phyloP scores from a whole-genome alignment of 1,140 invertebrate genomes.

The Euwallacea fornicatus region DNA sequence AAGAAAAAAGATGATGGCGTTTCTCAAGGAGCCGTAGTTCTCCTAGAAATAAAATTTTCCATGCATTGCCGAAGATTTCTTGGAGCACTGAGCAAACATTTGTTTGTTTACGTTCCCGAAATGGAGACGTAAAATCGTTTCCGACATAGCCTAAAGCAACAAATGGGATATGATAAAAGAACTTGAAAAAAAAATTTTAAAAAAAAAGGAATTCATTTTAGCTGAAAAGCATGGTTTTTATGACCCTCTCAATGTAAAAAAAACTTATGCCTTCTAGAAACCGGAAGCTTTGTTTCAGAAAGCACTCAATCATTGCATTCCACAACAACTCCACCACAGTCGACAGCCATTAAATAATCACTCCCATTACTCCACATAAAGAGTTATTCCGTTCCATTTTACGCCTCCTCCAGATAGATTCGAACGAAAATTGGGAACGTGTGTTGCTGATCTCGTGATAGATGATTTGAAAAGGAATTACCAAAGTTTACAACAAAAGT shows the following conservation, averaged over 20 bases:
- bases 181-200: slow-evolving; percentile 1
- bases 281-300: slow-evolving; percentile 6
- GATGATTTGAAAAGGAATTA: slow-evolving; percentile 54
- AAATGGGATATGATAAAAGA: slow-evolving; percentile 1
- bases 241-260: too few species aligned
- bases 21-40: slow-evolving; percentile 8
- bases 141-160: slow-evolving; percentile 18
- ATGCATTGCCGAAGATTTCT: slow-evolving; percentile 28
- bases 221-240: too few species aligned
- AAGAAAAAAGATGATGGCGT: neutral
- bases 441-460: slow-evolving; percentile 51
- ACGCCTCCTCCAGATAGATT: slow-evolving; percentile 31
- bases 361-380: slow-evolving; percentile 33
- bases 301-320: slow-evolving; percentile 21
- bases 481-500: slow-evolving; percentile 53
- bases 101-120: slow-evolving; percentile 28
- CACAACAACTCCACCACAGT: slow-evolving; percentile 19
- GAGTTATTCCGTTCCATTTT: slow-evolving; percentile 37
- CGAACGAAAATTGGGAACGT: slow-evolving; percentile 35
- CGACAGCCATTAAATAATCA: slow-evolving; percentile 42
- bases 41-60: slow-evolving; percentile 15
- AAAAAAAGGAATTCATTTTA: neutral
- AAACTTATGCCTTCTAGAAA: neutral
- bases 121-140: slow-evolving; percentile 30
- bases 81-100: slow-evolving; percentile 28